Conservation (phyloP, 2,888 invertebrate genomes). For the Leptopilina myrica region DNA sequence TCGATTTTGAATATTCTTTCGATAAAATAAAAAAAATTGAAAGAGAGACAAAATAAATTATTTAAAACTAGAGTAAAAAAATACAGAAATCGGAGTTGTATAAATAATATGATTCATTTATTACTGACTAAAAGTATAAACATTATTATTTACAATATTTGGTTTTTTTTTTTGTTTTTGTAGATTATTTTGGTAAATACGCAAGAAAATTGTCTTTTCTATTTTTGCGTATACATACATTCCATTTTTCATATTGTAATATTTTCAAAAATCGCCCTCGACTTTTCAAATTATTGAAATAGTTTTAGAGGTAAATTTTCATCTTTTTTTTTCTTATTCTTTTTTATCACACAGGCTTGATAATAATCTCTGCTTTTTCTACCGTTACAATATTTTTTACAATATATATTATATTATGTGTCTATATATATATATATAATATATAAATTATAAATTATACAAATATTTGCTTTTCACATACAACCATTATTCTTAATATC, state of each 20-base stretch:
- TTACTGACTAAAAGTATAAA: conserved; percentile 26
- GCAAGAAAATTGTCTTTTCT: neutral
- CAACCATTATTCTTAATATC: conserved; percentile 8
- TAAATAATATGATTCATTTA: conserved; percentile 39
- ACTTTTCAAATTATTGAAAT: neutral
- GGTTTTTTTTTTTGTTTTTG: neutral
- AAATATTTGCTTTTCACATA: neutral
- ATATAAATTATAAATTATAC: too few species aligned
- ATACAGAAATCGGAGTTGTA: neutral
- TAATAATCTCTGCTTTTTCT: conserved; percentile 7
- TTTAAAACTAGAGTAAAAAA: neutral
- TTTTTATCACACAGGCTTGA: conserved; percentile 31
- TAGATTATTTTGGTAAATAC: conserved; percentile 18
- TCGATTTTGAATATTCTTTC: too few species aligned
- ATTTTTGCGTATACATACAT: neutral
- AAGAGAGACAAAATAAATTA: too few species aligned
- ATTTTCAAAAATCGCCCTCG: neutral
- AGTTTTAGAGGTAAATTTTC: conserved; percentile 27
- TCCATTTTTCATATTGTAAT: neutral
- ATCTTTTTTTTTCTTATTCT: too few species aligned
- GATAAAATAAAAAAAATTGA: too few species aligned
- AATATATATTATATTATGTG: neutral
- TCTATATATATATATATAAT: too few species aligned
- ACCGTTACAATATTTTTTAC: conserved; percentile 12
- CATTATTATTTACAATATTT: conserved; percentile 37